Evolutionary conservation across 2,113 vertebrate genomes (phyloP).

Genomic region (Carassius gibelio): DNA sequence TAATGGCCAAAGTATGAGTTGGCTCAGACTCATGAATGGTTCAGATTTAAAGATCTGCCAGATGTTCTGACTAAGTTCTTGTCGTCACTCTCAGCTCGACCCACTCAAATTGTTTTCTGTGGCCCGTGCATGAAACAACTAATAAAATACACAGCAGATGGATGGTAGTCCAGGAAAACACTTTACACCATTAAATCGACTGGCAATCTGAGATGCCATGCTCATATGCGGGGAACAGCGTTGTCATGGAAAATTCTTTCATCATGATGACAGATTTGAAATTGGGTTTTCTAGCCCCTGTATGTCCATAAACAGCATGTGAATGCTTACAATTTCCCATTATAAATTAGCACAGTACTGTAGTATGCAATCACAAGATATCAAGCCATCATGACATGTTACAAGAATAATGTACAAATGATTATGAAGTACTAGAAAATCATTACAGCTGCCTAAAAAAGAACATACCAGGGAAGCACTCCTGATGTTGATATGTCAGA

Average conservation of each 20-base stretch:
- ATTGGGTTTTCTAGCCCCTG: constrained; percentile 36
- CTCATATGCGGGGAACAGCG: constrained; percentile 26
- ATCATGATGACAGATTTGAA: constrained; percentile 22
- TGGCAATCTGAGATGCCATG: constrained; percentile 18
- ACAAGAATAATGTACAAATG: not conserved
- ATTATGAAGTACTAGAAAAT: constrained; percentile 5
- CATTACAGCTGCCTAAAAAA: not conserved
- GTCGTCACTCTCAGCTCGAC: not conserved
- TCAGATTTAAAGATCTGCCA: constrained; percentile 21
- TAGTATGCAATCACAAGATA: not conserved
- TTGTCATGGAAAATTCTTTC: constrained; percentile 41
- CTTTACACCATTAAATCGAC: constrained; percentile 32
- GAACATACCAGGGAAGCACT: not conserved
- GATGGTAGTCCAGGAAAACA: constrained; percentile 13
- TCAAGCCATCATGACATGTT: not conserved
- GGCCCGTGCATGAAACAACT: constrained; percentile 13
- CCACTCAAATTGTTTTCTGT: constrained; percentile 21
- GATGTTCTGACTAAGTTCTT: constrained; percentile 22
- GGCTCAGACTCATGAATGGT: constrained; percentile 4
- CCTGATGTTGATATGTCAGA: no score
- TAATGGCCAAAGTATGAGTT: constrained; percentile 12
- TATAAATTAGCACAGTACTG: not conserved
- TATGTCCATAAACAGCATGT: not conserved
- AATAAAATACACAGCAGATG: constrained; percentile 1
- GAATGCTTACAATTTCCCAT: not conserved